A percentile compares a stretch with the other conserved stretches of the same genome.
These are phyloP conservation scores for Bos indicus DNA, from an alignment of 2,113 vertebrate species.

Conservation along the genomic window DNA sequence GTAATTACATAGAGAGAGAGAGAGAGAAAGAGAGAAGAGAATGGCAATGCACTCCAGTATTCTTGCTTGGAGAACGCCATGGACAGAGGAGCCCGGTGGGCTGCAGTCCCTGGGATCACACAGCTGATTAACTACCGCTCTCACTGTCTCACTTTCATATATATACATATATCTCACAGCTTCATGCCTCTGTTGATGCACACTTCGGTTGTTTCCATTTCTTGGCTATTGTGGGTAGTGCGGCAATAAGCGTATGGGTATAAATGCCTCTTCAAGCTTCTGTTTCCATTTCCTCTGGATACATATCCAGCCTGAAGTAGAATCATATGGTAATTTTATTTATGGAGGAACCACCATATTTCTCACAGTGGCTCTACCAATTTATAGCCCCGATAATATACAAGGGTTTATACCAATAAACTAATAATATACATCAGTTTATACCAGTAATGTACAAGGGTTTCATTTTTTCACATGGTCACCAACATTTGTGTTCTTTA, in stretches of 20 bases:
- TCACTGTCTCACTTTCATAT: background rate
- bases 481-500: background rate
- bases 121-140: background rate
- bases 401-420: background rate
- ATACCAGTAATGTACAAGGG: background rate
- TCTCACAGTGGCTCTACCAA: background rate
- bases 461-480: background rate
- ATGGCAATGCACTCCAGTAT: too few relatives aligned
- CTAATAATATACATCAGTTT: background rate
- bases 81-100: background rate
- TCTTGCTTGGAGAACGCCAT: background rate
- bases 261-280: background rate
- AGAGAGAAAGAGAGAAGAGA: too few relatives aligned
- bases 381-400: background rate
- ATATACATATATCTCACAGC: background rate
- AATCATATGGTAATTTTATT: background rate
- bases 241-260: background rate
- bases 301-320: background rate
- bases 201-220: background rate
- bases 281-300: background rate
- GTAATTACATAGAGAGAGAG: background rate
- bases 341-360: background rate
- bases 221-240: background rate
- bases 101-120: background rate
- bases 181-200: background rate